A percentile compares a stretch with the other conserved stretches of the same genome.
phyloP scores from a whole-genome alignment of 1,140 invertebrate genomes.

The Drosophila pruinosa region DNA sequence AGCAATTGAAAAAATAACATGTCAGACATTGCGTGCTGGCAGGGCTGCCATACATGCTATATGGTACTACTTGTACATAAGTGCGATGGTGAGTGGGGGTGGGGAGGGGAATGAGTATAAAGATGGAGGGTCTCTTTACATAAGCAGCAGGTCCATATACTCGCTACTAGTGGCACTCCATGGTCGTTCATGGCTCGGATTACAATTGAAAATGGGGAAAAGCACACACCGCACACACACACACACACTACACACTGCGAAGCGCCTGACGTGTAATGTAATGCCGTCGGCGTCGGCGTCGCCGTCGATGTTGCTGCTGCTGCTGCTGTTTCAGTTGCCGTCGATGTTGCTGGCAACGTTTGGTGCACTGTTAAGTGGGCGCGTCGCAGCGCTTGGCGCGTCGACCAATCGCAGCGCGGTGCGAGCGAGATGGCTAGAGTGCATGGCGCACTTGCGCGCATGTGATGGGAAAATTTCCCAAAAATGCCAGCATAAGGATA shows the following conservation, averaged over 20 bases:
- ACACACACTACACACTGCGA: background rate
- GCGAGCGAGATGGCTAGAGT: conserved; percentile 44
- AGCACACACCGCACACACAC: conserved; percentile 37
- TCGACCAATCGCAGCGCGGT: conserved; percentile 44
- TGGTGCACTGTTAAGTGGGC: conserved; percentile 44
- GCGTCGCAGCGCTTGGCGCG: conserved; percentile 37
- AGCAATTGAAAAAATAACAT: conserved; percentile 57
- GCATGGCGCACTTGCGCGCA: conserved; percentile 32
- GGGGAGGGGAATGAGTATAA: conserved; percentile 3
- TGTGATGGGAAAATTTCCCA: conserved; percentile 47
- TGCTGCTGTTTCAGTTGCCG: no score
- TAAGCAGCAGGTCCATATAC: conserved; percentile 9
- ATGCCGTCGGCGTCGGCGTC: conserved; percentile 44
- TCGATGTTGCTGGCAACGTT: background rate
- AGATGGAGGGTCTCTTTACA: conserved; percentile 44
- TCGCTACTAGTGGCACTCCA: conserved; percentile 50
- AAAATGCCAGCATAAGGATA: conserved; percentile 18
- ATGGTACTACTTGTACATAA: background rate
- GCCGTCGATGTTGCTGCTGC: conserved; percentile 5
- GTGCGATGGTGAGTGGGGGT: background rate
- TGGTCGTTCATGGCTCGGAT: conserved; percentile 54
- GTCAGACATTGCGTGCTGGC: conserved; percentile 37
- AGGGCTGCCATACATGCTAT: conserved; percentile 1
- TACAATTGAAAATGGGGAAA: conserved; percentile 40
- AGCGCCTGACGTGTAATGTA: conserved; percentile 40